phyloP scores from a whole-genome alignment of 1,140 invertebrate species.

The Eufriesea mexicana region DNA sequence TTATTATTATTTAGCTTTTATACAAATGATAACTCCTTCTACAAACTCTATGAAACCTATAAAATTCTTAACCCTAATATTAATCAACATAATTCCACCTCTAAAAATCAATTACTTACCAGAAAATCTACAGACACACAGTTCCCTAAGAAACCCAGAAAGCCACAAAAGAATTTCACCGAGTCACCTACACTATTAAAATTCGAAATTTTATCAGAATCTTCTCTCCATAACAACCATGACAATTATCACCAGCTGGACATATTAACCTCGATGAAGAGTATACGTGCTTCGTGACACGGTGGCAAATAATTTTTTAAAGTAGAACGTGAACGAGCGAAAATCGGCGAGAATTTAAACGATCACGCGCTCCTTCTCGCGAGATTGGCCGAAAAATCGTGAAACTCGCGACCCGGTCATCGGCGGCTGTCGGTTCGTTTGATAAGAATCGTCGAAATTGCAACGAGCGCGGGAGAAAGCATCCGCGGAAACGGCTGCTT shows the following conservation, averaged over 20 bases:
- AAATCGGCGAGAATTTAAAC: background rate
- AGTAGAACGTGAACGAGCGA: background rate
- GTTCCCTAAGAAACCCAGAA: no score
- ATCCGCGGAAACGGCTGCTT: conserved; percentile 11
- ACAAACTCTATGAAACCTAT: no score
- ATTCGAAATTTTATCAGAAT: no score
- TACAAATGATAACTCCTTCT: no score
- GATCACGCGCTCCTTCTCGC: background rate
- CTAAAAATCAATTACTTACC: no score
- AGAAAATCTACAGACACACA: no score
- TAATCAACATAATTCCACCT: no score
- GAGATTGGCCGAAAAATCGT: background rate
- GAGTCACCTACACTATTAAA: background rate
- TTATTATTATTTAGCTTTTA: no score
- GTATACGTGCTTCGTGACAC: background rate
- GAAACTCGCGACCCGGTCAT: background rate
- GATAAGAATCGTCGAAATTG: conserved; percentile 26
- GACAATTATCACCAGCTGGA: background rate
- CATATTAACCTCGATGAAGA: background rate
- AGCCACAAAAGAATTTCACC: no score
- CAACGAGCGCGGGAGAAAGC: conserved; percentile 19
- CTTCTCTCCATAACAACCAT: no score
- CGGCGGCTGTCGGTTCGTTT: background rate
- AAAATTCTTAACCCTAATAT: no score
- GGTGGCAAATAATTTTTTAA: background rate